phyloP scores from a whole-genome alignment of 2,888 invertebrate genomes.

The Augochlorella aurata region DNA sequence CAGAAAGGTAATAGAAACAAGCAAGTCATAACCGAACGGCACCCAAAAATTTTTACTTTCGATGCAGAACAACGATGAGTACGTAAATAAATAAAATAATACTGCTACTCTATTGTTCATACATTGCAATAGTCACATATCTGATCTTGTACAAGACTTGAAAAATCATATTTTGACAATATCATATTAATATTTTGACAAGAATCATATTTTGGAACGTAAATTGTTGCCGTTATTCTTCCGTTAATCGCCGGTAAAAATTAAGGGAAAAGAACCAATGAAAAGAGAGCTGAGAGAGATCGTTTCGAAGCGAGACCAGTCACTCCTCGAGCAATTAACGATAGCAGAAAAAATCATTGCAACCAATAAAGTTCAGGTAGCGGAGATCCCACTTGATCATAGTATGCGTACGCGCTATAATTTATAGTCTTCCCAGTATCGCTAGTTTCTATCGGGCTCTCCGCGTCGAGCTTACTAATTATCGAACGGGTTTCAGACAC shows the following conservation, averaged over 20 bases:
- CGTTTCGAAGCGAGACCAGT: neutral
- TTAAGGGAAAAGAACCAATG: neutral
- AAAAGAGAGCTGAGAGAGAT: neutral
- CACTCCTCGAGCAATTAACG: slow-evolving; percentile 18
- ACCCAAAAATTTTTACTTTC: too few species aligned
- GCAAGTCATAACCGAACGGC: too few species aligned
- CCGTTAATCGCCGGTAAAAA: neutral
- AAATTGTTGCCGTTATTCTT: neutral
- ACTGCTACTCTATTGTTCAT: too few species aligned
- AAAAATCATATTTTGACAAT: too few species aligned
- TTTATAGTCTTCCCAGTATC: slow-evolving; percentile 45
- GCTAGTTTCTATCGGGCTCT: slow-evolving; percentile 34
- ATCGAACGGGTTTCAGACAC: slow-evolving; percentile 43
- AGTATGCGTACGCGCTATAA: slow-evolving; percentile 13
- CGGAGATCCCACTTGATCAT: slow-evolving; percentile 26
- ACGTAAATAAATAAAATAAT: too few species aligned
- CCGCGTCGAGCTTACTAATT: slow-evolving; percentile 47
- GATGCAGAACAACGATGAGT: too few species aligned
- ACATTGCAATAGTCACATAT: too few species aligned
- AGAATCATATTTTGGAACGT: too few species aligned
- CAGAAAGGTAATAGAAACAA: too few species aligned
- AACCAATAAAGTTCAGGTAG: slow-evolving; percentile 23
- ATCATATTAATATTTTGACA: too few species aligned
- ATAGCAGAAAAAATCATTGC: slow-evolving; percentile 14
- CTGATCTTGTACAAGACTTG: too few species aligned